phyloP scores from a whole-genome alignment of 2,113 vertebrate species.

The Ardeotis arabs region DNA sequence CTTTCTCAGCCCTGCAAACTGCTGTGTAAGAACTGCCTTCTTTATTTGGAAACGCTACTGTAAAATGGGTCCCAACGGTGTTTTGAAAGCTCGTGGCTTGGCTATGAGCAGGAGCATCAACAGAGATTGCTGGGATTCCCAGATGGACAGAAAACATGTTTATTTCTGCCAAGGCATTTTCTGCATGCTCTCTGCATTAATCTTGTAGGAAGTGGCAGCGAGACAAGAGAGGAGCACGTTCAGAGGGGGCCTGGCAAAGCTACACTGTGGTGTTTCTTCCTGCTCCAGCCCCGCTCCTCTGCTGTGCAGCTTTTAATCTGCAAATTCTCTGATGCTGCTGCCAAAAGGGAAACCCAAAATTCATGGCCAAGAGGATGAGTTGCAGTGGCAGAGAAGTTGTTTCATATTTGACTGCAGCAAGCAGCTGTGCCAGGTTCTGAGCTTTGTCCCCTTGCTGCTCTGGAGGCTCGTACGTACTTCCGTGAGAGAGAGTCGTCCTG shows the following conservation, averaged over 20 bases:
- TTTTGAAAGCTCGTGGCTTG: neutral
- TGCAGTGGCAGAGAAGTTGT: neutral
- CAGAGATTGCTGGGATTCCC: neutral
- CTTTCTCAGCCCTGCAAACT: neutral
- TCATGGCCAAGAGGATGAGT: neutral
- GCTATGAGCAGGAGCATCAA: neutral
- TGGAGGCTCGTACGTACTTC: accelerated
- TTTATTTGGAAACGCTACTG: neutral
- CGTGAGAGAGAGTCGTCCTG: neutral
- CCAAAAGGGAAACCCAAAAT: neutral
- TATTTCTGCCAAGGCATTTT: neutral
- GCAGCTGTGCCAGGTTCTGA: neutral
- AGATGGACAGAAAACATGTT: neutral
- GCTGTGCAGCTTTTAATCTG: neutral
- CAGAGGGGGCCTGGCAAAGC: neutral
- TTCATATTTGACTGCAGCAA: neutral
- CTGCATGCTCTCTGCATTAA: neutral
- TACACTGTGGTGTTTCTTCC: neutral
- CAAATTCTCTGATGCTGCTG: neutral
- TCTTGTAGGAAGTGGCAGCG: neutral
- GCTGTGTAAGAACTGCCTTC: neutral
- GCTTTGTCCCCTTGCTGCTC: too few relatives aligned
- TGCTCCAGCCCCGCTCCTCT: neutral
- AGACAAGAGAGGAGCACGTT: neutral
- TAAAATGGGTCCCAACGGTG: neutral